Percentiles rank a stretch among this genome's conserved stretches.
phyloP scores from a whole-genome alignment of 2,797 vertebrate species.

The Esox lucius region DNA sequence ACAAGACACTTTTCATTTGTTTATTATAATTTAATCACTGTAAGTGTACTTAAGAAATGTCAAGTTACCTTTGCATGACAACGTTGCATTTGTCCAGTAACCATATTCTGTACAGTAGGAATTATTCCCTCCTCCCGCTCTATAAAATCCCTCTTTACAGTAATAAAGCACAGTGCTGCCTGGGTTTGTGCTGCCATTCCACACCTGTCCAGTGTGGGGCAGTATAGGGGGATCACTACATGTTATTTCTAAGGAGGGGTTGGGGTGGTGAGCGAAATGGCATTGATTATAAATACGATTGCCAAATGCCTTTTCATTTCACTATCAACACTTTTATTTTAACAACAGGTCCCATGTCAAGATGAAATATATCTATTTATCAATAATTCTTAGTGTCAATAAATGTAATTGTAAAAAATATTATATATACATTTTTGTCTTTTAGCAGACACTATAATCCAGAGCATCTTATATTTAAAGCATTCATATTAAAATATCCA shows the following conservation, averaged over 20 bases:
- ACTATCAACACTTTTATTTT: background rate
- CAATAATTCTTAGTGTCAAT: background rate
- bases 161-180: constrained; percentile 76
- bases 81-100: constrained; percentile 74
- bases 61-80: constrained; percentile 81
- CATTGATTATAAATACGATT: background rate
- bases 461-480: too few relatives aligned
- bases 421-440: too few relatives aligned
- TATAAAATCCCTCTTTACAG: constrained; percentile 80
- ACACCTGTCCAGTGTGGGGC: constrained; percentile 70
- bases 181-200: constrained; percentile 67
- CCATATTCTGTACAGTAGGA: constrained; percentile 74
- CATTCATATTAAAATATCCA: background rate
- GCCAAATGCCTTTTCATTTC: background rate
- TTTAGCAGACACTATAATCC: too few relatives aligned
- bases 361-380: background rate
- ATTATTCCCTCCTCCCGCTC: constrained; percentile 56
- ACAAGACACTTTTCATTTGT: background rate
- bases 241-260: constrained; percentile 77
- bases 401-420: too few relatives aligned
- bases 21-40: background rate
- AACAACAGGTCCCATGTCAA: background rate
- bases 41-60: background rate
- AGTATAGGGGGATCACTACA: constrained; percentile 78
- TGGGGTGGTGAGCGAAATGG: constrained; percentile 18